These are phyloP conservation scores for Tetragnatha montana DNA, from an alignment of 2,888 invertebrate genomes.

Conservation along the genomic window DNA sequence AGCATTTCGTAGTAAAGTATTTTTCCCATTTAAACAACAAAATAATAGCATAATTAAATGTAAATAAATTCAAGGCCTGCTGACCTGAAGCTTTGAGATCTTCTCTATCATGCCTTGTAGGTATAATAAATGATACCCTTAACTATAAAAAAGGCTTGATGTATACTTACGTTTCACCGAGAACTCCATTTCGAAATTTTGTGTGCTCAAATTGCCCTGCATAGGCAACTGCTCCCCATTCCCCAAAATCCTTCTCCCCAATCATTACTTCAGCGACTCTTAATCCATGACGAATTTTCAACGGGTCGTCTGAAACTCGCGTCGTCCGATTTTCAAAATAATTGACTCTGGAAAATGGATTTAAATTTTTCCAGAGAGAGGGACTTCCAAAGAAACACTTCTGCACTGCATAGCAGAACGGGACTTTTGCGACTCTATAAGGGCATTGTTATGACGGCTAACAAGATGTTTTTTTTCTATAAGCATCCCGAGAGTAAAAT, in stretches of 20 bases:
- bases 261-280: not conserved
- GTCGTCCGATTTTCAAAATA: not conserved
- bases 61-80: too few species aligned
- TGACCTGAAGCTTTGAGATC: too few species aligned
- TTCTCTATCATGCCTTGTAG: too few species aligned
- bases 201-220: not conserved
- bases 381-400: not conserved
- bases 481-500: not conserved
- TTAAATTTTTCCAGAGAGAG: not conserved
- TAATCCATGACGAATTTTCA: not conserved
- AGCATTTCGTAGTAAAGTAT: too few species aligned
- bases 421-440: not conserved
- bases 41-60: too few species aligned
- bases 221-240: too few species aligned
- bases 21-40: too few species aligned
- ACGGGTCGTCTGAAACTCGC: not conserved
- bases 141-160: too few species aligned
- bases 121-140: too few species aligned
- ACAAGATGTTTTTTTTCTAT: conserved; percentile 8
- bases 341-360: not conserved
- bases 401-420: not conserved
- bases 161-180: too few species aligned
- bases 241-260: not conserved
- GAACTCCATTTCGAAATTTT: not conserved
- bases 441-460: not conserved